These are phyloP conservation scores for Colius striatus DNA, from an alignment of 2,113 vertebrate species.

Conservation along the genomic window DNA sequence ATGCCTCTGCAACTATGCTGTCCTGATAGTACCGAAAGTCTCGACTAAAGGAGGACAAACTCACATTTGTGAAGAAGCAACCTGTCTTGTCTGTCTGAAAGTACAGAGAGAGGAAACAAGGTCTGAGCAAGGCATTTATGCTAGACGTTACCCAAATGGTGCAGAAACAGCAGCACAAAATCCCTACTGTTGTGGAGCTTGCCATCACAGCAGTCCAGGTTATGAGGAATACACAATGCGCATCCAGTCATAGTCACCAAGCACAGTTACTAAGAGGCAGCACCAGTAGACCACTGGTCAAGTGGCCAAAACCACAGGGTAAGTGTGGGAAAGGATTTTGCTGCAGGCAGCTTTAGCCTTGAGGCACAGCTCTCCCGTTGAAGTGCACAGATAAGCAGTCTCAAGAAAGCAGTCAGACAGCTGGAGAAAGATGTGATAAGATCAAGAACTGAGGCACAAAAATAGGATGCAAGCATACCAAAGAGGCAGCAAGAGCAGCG, in stretches of 20 bases:
- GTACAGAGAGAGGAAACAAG: neutral
- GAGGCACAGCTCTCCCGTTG: too few species aligned
- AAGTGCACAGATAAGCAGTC: too few species aligned
- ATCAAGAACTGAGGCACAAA: too few species aligned
- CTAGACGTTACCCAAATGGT: neutral
- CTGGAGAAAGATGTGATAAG: too few species aligned
- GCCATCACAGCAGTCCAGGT: neutral
- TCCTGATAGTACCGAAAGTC: slow-evolving; percentile 18
- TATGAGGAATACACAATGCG: neutral
- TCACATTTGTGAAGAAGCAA: slow-evolving; percentile 59
- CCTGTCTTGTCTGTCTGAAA: slow-evolving; percentile 70
- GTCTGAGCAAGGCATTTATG: fast-evolving
- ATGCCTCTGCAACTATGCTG: slow-evolving; percentile 39
- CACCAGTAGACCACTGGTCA: neutral
- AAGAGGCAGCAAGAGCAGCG: too few species aligned
- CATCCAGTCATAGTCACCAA: neutral
- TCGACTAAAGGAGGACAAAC: slow-evolving; percentile 58
- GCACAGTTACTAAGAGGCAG: neutral
- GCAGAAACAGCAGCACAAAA: neutral
- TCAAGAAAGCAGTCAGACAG: too few species aligned
- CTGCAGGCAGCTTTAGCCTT: too few species aligned
- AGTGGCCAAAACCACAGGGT: neutral
- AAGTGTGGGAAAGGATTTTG: too few species aligned
- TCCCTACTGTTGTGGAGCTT: neutral
- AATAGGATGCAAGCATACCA: too few species aligned